Percentiles rank a stretch among this genome's conserved stretches.
These are phyloP conservation scores for Zophobas atratus DNA, from an alignment of 1,140 invertebrate genomes.

Conservation along the genomic window DNA sequence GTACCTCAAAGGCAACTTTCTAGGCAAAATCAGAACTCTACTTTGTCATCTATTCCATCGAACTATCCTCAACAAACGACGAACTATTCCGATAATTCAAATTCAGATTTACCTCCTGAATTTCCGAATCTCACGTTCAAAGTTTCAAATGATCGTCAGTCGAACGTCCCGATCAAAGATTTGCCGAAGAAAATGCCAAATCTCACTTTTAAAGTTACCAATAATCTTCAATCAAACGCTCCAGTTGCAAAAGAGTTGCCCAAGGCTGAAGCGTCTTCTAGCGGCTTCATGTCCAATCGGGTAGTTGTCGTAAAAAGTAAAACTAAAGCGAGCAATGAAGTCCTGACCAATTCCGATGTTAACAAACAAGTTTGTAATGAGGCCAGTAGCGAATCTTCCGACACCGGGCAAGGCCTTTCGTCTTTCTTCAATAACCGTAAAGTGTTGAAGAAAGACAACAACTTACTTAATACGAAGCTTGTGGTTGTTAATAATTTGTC, in stretches of 20 bases:
- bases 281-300: conserved; percentile 18
- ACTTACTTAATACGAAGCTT: conserved; percentile 67
- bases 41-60: not conserved
- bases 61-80: not conserved
- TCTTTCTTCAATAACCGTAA: conserved; percentile 65
- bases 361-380: conserved; percentile 4
- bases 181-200: not conserved
- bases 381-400: not conserved
- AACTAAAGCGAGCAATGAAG: not conserved
- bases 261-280: conserved; percentile 10
- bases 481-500: conserved; percentile 73
- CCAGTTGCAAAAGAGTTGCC: not conserved
- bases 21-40: no score
- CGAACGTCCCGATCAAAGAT: not conserved
- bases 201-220: conserved; percentile 7
- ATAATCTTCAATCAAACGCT: conserved; percentile 1
- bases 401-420: conserved; percentile 18
- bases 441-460: conserved; percentile 67
- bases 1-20: no score
- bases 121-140: not conserved
- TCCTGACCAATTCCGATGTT: not conserved
- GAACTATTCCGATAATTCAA: not conserved
- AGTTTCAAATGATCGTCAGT: conserved; percentile 4
- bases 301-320: conserved; percentile 11
- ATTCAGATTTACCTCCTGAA: not conserved